Conservation (phyloP, 2,888 invertebrate species). For the Hyles lineata region DNA sequence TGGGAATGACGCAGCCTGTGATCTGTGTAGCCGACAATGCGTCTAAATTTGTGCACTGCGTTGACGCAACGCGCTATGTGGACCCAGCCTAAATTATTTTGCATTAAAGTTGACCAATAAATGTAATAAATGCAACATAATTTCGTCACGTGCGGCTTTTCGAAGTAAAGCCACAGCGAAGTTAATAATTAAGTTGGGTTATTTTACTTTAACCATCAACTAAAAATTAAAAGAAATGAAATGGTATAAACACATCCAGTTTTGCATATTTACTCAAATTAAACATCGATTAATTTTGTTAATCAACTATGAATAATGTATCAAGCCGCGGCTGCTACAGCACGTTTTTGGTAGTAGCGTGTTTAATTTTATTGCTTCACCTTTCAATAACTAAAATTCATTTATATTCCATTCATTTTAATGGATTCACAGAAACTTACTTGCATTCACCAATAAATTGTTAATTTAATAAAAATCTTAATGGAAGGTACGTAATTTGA, state of each 20-base stretch:
- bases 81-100: no score
- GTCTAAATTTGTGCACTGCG: no score
- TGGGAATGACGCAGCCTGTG: no score
- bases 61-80: no score
- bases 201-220: no score
- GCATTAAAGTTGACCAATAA: no score
- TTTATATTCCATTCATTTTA: conserved; percentile 21
- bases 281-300: conserved; percentile 17
- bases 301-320: conserved; percentile 11
- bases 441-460: conserved; percentile 22
- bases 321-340: neutral
- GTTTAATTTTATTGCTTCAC: conserved; percentile 16
- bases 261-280: conserved; percentile 16
- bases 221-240: neutral
- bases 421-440: conserved; percentile 20
- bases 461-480: conserved; percentile 25
- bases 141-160: no score
- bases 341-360: conserved; percentile 17
- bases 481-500: conserved; percentile 21
- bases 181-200: no score
- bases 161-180: no score
- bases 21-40: no score
- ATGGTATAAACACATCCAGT: neutral
- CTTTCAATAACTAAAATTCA: conserved; percentile 25
- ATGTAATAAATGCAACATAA: no score